Conservation (phyloP, 2,888 invertebrate genomes). For the Erebia epiphron region DNA sequence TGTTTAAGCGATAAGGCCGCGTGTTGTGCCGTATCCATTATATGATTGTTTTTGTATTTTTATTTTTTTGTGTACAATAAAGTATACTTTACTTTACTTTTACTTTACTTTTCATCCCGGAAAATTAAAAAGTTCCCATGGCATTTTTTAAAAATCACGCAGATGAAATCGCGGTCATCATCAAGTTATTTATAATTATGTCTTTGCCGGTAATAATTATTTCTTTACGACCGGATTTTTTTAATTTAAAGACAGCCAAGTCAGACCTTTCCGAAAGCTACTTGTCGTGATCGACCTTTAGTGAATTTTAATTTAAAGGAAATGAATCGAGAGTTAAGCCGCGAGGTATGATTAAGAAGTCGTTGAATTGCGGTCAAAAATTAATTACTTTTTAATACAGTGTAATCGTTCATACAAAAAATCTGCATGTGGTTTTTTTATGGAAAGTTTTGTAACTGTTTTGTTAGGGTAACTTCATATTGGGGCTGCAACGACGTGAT, state of each 20-base stretch:
- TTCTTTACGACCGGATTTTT: conserved; percentile 1
- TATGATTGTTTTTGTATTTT: no score
- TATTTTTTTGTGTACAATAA: no score
- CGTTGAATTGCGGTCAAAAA: conserved; percentile 64
- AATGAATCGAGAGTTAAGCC: conserved; percentile 38
- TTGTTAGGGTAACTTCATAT: conserved; percentile 26
- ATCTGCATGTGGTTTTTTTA: conserved; percentile 45
- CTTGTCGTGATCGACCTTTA: conserved; percentile 25
- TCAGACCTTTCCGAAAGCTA: conserved; percentile 12
- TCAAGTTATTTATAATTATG: not conserved
- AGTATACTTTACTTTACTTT: no score
- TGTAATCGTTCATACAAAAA: conserved; percentile 52
- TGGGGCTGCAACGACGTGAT: not conserved
- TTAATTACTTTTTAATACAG: conserved; percentile 69
- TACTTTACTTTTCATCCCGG: no score
- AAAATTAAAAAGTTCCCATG: no score
- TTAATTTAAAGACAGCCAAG: not conserved
- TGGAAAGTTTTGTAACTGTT: conserved; percentile 44
- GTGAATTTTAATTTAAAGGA: conserved; percentile 19
- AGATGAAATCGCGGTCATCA: no score
- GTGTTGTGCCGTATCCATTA: no score
- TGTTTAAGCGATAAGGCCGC: no score
- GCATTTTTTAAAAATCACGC: no score
- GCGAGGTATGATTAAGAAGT: conserved; percentile 54
- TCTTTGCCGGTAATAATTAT: conserved; percentile 2